A percentile compares a stretch with the other conserved stretches of the same genome.
Conservation (phyloP, 53 echinoderm and acorn worm species). For the Mesocentrotus franciscanus region DNA sequence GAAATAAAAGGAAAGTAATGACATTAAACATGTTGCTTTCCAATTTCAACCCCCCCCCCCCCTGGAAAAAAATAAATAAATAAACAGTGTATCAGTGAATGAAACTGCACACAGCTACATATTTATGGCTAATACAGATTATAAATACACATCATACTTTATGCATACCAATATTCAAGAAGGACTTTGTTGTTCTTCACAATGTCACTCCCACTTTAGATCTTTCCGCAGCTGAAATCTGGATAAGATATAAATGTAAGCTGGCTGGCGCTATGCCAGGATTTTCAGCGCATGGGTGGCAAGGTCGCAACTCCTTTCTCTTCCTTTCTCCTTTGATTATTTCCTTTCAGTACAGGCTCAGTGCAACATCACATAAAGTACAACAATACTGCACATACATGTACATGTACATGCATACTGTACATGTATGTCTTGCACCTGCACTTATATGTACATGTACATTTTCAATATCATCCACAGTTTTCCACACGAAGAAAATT, state of each 20-base stretch:
- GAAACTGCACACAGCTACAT: too few relatives aligned
- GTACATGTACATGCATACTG: too few relatives aligned
- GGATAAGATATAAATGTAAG: neutral
- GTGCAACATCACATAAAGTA: neutral
- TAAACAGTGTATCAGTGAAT: too few relatives aligned
- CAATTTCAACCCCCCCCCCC: neutral
- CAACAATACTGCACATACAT: neutral
- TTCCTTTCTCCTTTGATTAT: slow-evolving; percentile 34
- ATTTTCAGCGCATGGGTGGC: neutral
- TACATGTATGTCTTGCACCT: too few relatives aligned
- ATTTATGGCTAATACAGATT: too few relatives aligned
- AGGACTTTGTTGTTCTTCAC: neutral
- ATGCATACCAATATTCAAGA: too few relatives aligned
- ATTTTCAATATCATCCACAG: too few relatives aligned
- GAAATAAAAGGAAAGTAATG: neutral
- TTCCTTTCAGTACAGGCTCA: neutral
- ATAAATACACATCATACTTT: too few relatives aligned
- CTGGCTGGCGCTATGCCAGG: slow-evolving; percentile 2
- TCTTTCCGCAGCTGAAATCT: neutral
- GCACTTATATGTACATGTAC: too few relatives aligned
- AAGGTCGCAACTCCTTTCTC: slow-evolving; percentile 1
- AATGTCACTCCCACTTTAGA: neutral
- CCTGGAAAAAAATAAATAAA: neutral
- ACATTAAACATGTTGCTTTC: neutral
- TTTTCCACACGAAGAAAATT: too few relatives aligned